These are phyloP conservation scores for Podarcis muralis DNA, from an alignment of 2,113 vertebrate genomes.

Conservation along the genomic window DNA sequence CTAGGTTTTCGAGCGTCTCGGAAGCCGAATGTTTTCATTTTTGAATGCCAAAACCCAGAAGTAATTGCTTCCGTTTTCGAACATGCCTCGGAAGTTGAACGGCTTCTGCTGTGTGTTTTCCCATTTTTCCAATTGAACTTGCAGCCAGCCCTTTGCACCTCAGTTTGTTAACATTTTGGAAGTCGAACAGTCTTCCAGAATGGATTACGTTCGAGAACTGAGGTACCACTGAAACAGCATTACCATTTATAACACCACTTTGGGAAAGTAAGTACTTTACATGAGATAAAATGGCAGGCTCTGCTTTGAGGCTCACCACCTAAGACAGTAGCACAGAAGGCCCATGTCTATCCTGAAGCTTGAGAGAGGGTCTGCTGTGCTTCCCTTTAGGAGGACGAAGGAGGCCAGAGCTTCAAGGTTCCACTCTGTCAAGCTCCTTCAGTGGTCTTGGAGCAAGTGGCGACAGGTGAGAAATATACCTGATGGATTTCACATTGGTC, in stretches of 20 bases:
- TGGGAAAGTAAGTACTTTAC: background rate
- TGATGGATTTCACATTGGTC: background rate
- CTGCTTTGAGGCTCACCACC: too few species aligned
- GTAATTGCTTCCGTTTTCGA: too few species aligned
- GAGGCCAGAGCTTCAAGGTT: constrained; percentile 54
- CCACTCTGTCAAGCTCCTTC: constrained; percentile 53
- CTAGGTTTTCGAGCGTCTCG: too few species aligned
- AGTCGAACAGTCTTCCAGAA: too few species aligned
- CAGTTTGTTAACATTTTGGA: too few species aligned
- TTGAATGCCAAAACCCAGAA: too few species aligned
- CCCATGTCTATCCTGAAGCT: background rate
- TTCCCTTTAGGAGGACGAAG: constrained; percentile 63
- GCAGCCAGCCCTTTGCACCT: too few species aligned
- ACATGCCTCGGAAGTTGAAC: too few species aligned
- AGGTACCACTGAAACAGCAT: background rate
- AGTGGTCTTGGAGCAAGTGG: constrained; percentile 73
- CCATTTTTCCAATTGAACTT: too few species aligned
- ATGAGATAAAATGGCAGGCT: background rate
- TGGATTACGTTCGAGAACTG: too few species aligned
- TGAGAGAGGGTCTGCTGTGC: constrained; percentile 4
- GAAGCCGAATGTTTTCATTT: too few species aligned
- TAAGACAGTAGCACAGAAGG: background rate
- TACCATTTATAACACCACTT: background rate
- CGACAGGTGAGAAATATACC: constrained; percentile 69
- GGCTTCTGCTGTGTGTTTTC: too few species aligned